Base-by-base conservation (phyloP, 2,113 vertebrate species). In the Scopus umbretta region DNA sequence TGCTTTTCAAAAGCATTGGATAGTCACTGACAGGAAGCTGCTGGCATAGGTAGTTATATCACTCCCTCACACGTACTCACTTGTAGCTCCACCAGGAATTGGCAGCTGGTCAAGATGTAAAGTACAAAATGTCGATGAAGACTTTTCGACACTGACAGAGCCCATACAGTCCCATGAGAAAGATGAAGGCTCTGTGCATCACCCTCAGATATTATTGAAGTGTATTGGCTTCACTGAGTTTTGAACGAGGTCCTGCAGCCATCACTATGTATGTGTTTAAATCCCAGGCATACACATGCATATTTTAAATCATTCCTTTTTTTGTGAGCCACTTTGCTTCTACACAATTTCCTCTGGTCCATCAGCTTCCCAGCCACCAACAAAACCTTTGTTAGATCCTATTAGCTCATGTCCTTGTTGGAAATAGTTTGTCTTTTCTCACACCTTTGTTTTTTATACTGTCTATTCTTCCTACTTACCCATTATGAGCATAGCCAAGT, bases 401-500 rank as follows among this genome's bases (percentile, higher is more conserved):
- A 7, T 26, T 65, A 68, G 16, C 10, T 53, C 23, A 56, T 38
- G 16, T 82, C 16, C 9, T n/a, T 59, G 10, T n/a, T 66, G 50
- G 62, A 59, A 90, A 61, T 11, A 75, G 5, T 38, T 90, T 7
- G 10, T 71, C 5, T 53, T 29, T 84, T 67, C 52, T 67, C 66
- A 38, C 9, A n/a, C 17, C 26, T 84, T 65, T 68, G 17, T 6
- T 72, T 94, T 84, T 65, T 3, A 11, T 26, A 3, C 27, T 40
- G 30, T 53, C 63, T 72, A 10, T 58, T 58, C 47, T 52, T 72
- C 47, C 26, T 52, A 19, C 14, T n/a, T 56, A 20, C 15, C 20
- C 3, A 0, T 42, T 63, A 25, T 1, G 10, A 49, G 23, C 18
- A 7, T 2, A 71, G 38, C 30, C 1, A 0, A 42, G 29, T 8